A percentile compares a stretch with the other conserved stretches of the same genome.
These are phyloP conservation scores for Magallana gigas DNA, from an alignment of 1,140 invertebrate species.

Conservation along the genomic window DNA sequence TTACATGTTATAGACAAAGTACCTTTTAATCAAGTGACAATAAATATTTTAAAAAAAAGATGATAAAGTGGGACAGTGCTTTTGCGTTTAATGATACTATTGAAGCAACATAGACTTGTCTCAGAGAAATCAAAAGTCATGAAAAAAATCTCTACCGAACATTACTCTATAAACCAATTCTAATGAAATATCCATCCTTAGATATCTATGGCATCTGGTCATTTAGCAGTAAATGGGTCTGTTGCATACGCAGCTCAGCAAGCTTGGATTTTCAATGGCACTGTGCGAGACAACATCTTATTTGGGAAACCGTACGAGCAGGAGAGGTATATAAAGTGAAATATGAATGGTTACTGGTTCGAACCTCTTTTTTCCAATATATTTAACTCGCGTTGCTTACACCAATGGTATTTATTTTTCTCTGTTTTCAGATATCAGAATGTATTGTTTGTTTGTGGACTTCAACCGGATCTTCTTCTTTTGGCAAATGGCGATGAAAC, in stretches of 20 bases:
- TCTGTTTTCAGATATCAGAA: conserved; percentile 76
- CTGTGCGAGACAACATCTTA: conserved; percentile 85
- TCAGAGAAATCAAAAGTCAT: no score
- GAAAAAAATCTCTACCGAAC: no score
- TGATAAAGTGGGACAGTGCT: no score
- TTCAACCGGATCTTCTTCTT: conserved; percentile 81
- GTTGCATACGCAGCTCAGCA: conserved; percentile 86
- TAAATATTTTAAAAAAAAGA: no score
- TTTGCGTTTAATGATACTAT: no score
- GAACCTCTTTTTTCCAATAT: no score
- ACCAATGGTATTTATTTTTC: conserved; percentile 59
- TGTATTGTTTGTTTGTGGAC: conserved; percentile 75
- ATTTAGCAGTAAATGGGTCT: conserved; percentile 82
- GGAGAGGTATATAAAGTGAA: conserved; percentile 71
- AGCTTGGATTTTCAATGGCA: conserved; percentile 85
- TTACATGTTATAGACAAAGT: no score
- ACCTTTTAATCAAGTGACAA: no score
- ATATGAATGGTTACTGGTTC: neutral
- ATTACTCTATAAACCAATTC: no score
- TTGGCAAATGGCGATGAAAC: conserved; percentile 85
- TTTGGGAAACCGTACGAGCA: conserved; percentile 82
- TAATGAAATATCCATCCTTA: conserved; percentile 44
- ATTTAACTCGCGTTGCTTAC: no score
- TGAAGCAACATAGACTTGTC: no score
- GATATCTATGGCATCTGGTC: conserved; percentile 79